Conservation (phyloP, 2,888 invertebrate genomes). For the Cheilosia urbana region DNA sequence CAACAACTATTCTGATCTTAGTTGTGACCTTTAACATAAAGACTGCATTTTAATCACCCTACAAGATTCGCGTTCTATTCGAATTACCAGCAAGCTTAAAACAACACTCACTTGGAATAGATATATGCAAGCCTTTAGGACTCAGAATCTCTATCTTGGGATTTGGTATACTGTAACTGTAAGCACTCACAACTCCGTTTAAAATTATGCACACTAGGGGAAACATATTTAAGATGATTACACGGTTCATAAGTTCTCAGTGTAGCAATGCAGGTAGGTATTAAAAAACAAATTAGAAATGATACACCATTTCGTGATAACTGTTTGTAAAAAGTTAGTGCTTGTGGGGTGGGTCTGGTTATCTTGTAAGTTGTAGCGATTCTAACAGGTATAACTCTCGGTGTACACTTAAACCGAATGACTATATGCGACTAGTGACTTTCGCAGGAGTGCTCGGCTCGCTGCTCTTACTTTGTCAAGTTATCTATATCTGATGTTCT, state of each 20-base stretch:
- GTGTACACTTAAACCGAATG: background rate
- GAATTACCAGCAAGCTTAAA: background rate
- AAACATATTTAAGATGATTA: background rate
- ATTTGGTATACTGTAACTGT: conserved; percentile 42
- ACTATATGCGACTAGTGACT: background rate
- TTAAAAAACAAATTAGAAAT: background rate
- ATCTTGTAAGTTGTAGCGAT: no score
- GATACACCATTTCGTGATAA: background rate
- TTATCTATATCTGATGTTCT: background rate
- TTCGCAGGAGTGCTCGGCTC: background rate
- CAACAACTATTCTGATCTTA: no score
- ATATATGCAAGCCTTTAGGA: conserved; percentile 46
- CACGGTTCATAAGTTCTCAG: background rate
- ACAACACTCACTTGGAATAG: conserved; percentile 51
- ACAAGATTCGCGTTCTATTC: background rate
- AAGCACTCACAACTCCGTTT: background rate
- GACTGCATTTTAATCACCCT: no score
- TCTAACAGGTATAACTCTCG: background rate
- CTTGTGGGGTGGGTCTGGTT: no score
- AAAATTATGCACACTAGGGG: background rate
- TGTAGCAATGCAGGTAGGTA: background rate
- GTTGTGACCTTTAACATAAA: no score
- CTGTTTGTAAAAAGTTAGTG: no score
- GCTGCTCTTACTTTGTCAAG: background rate
- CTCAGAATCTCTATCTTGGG: conserved; percentile 44